These are phyloP conservation scores for Crossaster papposus DNA, from an alignment of 53 echinoderm and acorn worm genomes.

Conservation along the genomic window DNA sequence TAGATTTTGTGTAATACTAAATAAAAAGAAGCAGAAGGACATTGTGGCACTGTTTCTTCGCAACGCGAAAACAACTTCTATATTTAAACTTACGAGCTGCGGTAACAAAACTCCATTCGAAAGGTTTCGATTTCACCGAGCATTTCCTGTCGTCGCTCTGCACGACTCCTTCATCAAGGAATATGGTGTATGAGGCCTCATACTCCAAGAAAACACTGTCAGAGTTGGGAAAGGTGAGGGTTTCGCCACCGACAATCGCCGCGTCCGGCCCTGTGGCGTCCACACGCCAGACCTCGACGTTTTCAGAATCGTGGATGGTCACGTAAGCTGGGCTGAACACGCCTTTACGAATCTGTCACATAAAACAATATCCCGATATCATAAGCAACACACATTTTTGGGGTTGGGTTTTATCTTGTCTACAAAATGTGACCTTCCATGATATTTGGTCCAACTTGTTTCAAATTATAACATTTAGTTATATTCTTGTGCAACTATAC, in stretches of 20 bases:
- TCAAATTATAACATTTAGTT: too few relatives aligned
- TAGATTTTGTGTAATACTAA: too few relatives aligned
- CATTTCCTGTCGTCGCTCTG: constrained; percentile 16
- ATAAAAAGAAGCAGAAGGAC: neutral
- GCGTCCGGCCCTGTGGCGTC: constrained; percentile 31
- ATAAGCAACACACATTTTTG: too few relatives aligned
- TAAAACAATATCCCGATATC: neutral
- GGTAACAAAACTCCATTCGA: constrained; percentile 22
- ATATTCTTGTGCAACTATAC: too few relatives aligned
- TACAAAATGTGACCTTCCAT: too few relatives aligned
- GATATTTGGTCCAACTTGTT: too few relatives aligned
- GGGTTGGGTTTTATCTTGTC: too few relatives aligned
- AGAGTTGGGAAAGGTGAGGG: neutral
- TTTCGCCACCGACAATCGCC: neutral
- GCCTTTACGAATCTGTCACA: neutral
- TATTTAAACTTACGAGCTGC: neutral
- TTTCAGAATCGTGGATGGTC: neutral
- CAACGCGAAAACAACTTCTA: neutral
- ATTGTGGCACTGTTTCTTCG: neutral
- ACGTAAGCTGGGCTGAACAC: constrained; percentile 22
- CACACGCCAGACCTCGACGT: neutral
- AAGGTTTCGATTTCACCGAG: constrained; percentile 2
- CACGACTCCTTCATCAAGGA: constrained; percentile 19
- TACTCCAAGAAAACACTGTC: neutral
- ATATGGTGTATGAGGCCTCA: neutral